phyloP scores from a whole-genome alignment of 1,140 invertebrate species.

The Proctacanthus coquilletti region DNA sequence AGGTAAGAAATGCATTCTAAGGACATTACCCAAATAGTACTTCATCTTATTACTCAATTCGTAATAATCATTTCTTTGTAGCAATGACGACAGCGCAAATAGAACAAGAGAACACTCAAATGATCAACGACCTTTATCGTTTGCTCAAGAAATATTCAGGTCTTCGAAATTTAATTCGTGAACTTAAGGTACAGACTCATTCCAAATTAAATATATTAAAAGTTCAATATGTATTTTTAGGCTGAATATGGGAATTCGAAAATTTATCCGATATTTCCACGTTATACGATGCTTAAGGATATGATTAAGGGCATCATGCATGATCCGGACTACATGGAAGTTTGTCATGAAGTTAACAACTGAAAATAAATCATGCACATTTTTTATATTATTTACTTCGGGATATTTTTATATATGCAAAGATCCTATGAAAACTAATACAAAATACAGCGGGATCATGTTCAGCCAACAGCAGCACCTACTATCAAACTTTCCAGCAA shows the following conservation, averaged over 20 bases:
- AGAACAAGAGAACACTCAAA: conserved; percentile 81
- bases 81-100: conserved; percentile 87
- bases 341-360: conserved; percentile 70
- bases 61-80: too few species aligned
- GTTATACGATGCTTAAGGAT: conserved; percentile 86
- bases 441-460: too few species aligned
- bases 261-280: conserved; percentile 80
- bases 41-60: not conserved
- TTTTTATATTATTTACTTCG: not conserved
- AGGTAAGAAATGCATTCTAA: conserved; percentile 43
- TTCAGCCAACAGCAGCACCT: too few species aligned
- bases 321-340: conserved; percentile 88
- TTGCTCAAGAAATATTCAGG: conserved; percentile 82
- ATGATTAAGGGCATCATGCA: conserved; percentile 92
- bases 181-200: conserved; percentile 54
- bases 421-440: too few species aligned
- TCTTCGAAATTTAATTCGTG: conserved; percentile 70
- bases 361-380: conserved; percentile 3
- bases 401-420: too few species aligned
- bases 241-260: conserved; percentile 76
- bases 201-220: conserved; percentile 1
- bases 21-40: not conserved
- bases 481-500: too few species aligned
- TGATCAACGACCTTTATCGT: conserved; percentile 84
- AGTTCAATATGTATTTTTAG: conserved; percentile 34